Conservation (phyloP, 1,140 invertebrate species). For the Steinernema feltiae region DNA sequence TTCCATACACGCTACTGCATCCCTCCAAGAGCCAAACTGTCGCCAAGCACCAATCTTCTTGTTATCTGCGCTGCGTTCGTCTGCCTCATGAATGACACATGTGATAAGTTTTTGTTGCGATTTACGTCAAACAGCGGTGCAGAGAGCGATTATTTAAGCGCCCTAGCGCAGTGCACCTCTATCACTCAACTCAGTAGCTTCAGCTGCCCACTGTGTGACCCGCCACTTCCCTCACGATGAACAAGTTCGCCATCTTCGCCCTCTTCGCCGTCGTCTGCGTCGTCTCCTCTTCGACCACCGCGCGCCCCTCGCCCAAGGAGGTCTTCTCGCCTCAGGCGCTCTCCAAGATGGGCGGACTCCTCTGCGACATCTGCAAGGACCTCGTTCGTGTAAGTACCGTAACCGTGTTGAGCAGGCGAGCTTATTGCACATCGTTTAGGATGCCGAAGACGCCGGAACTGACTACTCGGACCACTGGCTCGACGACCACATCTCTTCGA, state of each 20-base stretch:
- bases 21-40: no score
- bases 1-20: no score
- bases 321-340: neutral
- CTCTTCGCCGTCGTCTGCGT: neutral
- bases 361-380: neutral
- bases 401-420: neutral
- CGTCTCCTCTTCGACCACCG: neutral
- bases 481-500: neutral
- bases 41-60: no score
- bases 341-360: neutral
- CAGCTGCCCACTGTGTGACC: neutral
- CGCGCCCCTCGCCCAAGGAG: neutral
- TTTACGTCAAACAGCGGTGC: no score
- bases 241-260: neutral
- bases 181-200: neutral
- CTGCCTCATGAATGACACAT: no score
- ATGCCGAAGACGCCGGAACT: neutral
- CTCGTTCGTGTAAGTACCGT: neutral
- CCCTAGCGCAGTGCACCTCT: no score
- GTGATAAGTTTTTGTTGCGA: no score
- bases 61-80: no score
- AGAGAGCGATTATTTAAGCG: no score
- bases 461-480: neutral
- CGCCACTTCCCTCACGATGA: neutral
- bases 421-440: neutral